Conservation (phyloP, 2,113 vertebrate genomes). For the Tachycineta bicolor region DNA sequence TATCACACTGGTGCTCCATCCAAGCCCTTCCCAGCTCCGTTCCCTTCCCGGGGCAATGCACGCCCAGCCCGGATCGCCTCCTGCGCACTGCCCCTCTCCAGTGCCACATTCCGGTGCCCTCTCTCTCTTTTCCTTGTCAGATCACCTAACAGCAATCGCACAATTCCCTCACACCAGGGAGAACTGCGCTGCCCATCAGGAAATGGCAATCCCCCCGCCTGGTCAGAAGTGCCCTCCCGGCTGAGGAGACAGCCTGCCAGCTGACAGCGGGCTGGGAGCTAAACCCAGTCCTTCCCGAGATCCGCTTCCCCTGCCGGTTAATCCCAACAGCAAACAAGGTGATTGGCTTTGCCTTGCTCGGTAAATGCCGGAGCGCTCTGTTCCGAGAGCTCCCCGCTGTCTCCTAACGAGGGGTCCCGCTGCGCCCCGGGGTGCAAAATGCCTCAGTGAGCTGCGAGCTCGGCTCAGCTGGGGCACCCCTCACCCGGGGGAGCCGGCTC, state of each 20-base stretch:
- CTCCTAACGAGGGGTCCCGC: accelerated
- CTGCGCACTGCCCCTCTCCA: neutral
- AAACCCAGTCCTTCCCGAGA: neutral
- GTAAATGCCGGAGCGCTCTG: neutral
- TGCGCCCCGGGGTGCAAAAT: slow-evolving; percentile 4
- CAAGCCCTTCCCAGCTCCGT: accelerated
- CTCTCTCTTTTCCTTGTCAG: neutral
- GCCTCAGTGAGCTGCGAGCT: neutral
- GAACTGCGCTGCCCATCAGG: neutral
- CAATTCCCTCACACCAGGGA: neutral
- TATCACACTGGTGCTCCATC: neutral
- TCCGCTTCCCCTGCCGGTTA: neutral
- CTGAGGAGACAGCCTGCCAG: neutral
- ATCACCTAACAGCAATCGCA: neutral
- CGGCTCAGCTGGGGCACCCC: neutral
- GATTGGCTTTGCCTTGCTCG: neutral
- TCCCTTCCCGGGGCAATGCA: neutral
- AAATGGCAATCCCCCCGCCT: neutral
- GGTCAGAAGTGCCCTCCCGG: neutral
- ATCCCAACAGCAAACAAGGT: slow-evolving; percentile 38
- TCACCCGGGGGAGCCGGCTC: neutral
- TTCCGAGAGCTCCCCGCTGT: neutral
- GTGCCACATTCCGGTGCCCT: accelerated
- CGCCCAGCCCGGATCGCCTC: accelerated
- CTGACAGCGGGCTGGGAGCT: slow-evolving; percentile 53